A percentile compares a stretch with the other conserved stretches of the same genome.
phyloP scores from a whole-genome alignment of 2,797 vertebrate species.

The Anolis apletophallus region DNA sequence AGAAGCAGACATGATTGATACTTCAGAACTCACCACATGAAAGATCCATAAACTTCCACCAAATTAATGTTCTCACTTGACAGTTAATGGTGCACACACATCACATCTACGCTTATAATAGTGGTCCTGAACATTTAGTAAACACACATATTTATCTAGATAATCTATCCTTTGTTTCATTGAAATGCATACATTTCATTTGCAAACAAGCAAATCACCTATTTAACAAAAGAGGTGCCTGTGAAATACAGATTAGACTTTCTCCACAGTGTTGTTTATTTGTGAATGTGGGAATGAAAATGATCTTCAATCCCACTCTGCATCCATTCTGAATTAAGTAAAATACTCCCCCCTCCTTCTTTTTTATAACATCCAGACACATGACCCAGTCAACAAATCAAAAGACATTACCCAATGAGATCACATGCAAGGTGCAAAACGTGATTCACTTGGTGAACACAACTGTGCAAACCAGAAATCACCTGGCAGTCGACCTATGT shows the following conservation, averaged over 20 bases:
- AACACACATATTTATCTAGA: too few species aligned
- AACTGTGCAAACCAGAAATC: not conserved
- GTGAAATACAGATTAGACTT: not conserved
- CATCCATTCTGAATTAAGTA: rapidly evolving
- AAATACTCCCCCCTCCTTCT: not conserved
- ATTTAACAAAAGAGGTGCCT: not conserved
- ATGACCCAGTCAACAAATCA: slow-evolving; percentile 71
- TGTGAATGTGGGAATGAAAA: not conserved
- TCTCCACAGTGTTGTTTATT: not conserved
- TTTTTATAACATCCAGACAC: slow-evolving; percentile 50
- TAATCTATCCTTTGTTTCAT: not conserved
- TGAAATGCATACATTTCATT: not conserved
- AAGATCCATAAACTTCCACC: too few species aligned
- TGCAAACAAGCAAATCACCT: not conserved
- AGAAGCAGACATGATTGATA: too few species aligned
- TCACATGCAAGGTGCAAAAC: slow-evolving; percentile 3
- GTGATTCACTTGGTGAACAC: not conserved
- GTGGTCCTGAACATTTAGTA: too few species aligned
- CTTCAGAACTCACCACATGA: not conserved
- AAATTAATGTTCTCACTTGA: not conserved
- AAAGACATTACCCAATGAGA: not conserved
- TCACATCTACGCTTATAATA: not conserved
- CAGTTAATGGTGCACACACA: not conserved
- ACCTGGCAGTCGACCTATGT: not conserved
- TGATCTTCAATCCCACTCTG: too few species aligned